These are phyloP conservation scores for Oreotrochilus melanogaster DNA, from an alignment of 2,113 vertebrate genomes.

Conservation along the genomic window DNA sequence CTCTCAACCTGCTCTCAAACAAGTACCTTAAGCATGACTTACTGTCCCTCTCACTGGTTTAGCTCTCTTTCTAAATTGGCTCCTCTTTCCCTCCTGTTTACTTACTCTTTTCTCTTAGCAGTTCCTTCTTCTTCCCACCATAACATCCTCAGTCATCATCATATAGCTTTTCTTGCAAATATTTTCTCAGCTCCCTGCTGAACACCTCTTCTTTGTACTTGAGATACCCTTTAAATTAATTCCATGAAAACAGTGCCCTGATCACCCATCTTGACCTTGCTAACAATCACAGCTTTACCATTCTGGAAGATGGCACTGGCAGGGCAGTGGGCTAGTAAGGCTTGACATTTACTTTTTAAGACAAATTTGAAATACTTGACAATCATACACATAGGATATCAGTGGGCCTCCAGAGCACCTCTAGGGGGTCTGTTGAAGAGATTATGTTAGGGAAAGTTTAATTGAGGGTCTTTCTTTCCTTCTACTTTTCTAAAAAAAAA, in stretches of 20 bases:
- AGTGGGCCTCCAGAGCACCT: neutral
- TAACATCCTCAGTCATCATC: neutral
- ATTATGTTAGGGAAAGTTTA: neutral
- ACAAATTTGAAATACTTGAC: neutral
- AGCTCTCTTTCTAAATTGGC: neutral
- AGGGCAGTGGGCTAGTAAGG: neutral
- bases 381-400: neutral
- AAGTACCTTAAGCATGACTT: neutral
- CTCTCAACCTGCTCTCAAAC: neutral
- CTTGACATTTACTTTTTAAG: neutral
- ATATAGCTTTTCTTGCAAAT: neutral
- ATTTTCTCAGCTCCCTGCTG: neutral
- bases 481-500: neutral
- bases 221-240: neutral
- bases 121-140: neutral
- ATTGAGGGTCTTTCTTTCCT: neutral
- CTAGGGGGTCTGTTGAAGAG: neutral
- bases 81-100: neutral
- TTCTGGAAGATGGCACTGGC: neutral
- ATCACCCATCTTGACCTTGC: accelerated
- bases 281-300: neutral
- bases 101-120: neutral
- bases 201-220: neutral
- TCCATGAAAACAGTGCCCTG: neutral
- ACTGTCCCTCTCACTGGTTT: neutral